phyloP scores from a whole-genome alignment of 2,797 vertebrate species.

The Psittacula derbiana region DNA sequence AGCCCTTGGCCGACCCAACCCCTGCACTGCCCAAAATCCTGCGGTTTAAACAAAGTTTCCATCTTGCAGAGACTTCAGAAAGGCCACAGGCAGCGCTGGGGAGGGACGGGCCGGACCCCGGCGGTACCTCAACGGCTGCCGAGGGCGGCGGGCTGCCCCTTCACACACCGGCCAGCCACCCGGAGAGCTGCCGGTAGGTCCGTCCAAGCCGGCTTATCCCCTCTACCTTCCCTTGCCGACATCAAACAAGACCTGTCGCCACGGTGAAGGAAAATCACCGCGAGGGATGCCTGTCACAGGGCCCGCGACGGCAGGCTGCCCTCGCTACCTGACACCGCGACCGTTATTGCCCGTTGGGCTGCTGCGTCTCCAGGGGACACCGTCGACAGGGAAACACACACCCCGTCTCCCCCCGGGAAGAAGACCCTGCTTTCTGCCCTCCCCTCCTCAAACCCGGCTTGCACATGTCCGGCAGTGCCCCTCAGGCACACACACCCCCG shows the following conservation, averaged over 20 bases:
- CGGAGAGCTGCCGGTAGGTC: background rate
- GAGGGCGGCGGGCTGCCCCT: background rate
- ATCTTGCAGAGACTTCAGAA: background rate
- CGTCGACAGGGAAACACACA: background rate
- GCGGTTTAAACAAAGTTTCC: background rate
- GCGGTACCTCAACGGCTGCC: background rate
- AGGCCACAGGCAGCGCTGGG: background rate
- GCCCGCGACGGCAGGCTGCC: background rate
- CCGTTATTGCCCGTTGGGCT: background rate
- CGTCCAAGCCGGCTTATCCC: background rate
- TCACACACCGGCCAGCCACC: background rate
- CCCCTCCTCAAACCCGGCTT: background rate
- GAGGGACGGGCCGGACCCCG: background rate
- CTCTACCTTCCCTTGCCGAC: background rate
- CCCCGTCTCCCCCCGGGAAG: background rate
- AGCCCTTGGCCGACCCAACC: background rate
- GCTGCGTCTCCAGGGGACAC: background rate
- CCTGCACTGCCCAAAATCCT: background rate
- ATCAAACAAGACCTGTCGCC: background rate
- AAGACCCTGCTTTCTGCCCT: background rate
- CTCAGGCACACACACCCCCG: accelerated
- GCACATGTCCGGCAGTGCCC: accelerated
- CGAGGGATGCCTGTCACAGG: too few species aligned
- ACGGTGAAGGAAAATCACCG: background rate
- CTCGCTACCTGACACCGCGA: background rate